phyloP scores from a whole-genome alignment of 2,888 invertebrate genomes.

The Hypomecis atomaria region DNA sequence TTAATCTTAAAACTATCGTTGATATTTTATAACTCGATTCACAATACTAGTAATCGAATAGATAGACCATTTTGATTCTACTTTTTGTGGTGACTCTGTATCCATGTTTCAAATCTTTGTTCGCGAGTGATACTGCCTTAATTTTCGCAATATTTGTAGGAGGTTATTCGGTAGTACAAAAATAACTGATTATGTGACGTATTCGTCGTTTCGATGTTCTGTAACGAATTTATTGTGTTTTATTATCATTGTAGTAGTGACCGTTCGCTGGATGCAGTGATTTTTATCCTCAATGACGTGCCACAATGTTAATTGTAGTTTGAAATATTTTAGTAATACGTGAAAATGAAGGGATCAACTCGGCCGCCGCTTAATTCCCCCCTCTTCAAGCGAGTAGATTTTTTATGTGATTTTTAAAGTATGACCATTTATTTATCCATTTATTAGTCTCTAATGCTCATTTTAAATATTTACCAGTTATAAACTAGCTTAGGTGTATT shows the following conservation, averaged over 20 bases:
- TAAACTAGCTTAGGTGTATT: slow-evolving; percentile 72
- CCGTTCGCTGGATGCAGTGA: slow-evolving; percentile 62
- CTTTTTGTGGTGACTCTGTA: too few relatives aligned
- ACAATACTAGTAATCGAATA: too few relatives aligned
- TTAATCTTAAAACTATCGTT: too few relatives aligned
- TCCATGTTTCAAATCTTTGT: too few relatives aligned
- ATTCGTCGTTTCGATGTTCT: slow-evolving; percentile 63
- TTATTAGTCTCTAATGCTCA: slow-evolving; percentile 81
- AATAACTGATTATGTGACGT: slow-evolving; percentile 56
- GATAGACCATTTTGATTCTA: too few relatives aligned
- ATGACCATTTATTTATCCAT: slow-evolving; percentile 78
- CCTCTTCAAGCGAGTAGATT: slow-evolving; percentile 49
- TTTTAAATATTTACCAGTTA: slow-evolving; percentile 81
- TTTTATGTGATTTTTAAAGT: slow-evolving; percentile 74
- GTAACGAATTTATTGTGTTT: slow-evolving; percentile 73
- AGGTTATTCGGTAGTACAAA: slow-evolving; percentile 75
- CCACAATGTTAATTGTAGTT: slow-evolving; percentile 80
- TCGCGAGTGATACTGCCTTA: slow-evolving; percentile 56
- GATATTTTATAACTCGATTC: too few relatives aligned
- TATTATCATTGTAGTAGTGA: slow-evolving; percentile 52
- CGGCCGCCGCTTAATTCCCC: slow-evolving; percentile 56
- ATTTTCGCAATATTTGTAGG: slow-evolving; percentile 59
- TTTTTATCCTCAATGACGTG: slow-evolving; percentile 75
- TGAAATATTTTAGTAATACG: slow-evolving; percentile 67
- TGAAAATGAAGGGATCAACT: slow-evolving; percentile 64